Evolutionary conservation across 2,113 vertebrate genomes (phyloP).

Genomic region (Hippocampus mohnikei): DNA sequence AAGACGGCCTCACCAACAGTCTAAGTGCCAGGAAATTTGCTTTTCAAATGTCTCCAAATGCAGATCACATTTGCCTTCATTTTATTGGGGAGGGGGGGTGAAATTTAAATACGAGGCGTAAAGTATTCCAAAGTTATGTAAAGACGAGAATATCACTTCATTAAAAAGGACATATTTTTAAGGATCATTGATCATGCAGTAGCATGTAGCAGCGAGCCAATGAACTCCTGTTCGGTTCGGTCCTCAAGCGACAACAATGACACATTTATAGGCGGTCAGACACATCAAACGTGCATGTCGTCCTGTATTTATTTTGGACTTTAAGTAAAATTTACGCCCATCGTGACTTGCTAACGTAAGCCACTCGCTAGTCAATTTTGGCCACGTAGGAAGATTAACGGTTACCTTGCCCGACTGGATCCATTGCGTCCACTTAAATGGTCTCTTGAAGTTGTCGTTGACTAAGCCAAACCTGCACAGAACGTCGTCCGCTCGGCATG

Average conservation of each 20-base stretch:
- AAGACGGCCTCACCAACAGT: neutral
- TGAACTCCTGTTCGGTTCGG: neutral
- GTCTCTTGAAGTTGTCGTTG: neutral
- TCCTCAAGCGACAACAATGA: neutral
- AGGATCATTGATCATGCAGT: neutral
- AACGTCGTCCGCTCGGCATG: neutral
- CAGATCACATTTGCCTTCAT: neutral
- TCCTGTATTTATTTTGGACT: neutral
- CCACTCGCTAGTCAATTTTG: constrained; percentile 17
- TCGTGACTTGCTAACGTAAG: constrained; percentile 9
- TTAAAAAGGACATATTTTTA: neutral
- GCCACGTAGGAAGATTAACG: constrained; percentile 37
- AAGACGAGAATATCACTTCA: neutral
- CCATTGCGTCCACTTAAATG: constrained; percentile 60
- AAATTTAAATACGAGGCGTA: neutral
- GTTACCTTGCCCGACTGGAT: constrained; percentile 76
- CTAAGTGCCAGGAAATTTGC: neutral
- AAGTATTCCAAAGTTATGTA: neutral
- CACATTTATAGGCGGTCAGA: neutral
- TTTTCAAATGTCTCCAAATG: neutral
- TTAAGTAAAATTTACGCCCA: neutral
- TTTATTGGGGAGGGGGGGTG: neutral
- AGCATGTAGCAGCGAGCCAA: neutral
- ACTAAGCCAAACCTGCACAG: neutral
- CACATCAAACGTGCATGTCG: neutral